Evolutionary conservation across 2,888 invertebrate genomes (phyloP).

Genomic region (Polydrusus tereticollis): DNA sequence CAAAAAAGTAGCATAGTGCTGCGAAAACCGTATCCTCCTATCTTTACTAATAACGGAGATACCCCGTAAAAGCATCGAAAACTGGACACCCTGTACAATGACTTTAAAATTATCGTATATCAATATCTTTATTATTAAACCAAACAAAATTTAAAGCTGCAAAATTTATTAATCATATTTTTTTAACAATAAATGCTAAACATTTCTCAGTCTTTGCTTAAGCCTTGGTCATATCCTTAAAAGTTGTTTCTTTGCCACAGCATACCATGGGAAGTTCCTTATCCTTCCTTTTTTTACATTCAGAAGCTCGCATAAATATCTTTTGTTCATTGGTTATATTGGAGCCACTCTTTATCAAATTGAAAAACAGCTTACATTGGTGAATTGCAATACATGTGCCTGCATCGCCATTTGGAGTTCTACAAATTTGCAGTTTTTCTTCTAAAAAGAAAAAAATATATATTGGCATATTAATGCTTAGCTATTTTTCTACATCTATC

Average conservation of each 20-base stretch:
- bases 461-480: no score
- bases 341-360: constrained; percentile 55
- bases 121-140: no score
- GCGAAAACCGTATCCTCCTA: no score
- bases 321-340: constrained; percentile 8
- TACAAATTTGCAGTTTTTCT: constrained; percentile 56
- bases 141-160: no score
- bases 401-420: constrained; percentile 65
- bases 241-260: constrained; percentile 19
- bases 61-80: no score
- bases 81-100: no score
- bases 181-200: no score
- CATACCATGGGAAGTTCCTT: constrained; percentile 21
- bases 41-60: no score
- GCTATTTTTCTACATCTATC: no score
- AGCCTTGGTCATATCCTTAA: background rate
- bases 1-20: no score
- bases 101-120: no score
- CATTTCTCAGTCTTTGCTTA: background rate
- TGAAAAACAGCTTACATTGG: constrained; percentile 63
- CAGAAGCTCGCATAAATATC: constrained; percentile 25
- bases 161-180: no score
- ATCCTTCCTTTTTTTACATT: constrained; percentile 22
- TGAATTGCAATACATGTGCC: constrained; percentile 69
- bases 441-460: constrained; percentile 20